Percentiles rank a stretch among this genome's conserved stretches.
Evolutionary conservation across 1,140 invertebrate species (phyloP).

Genomic region (Charaxes varanes): DNA sequence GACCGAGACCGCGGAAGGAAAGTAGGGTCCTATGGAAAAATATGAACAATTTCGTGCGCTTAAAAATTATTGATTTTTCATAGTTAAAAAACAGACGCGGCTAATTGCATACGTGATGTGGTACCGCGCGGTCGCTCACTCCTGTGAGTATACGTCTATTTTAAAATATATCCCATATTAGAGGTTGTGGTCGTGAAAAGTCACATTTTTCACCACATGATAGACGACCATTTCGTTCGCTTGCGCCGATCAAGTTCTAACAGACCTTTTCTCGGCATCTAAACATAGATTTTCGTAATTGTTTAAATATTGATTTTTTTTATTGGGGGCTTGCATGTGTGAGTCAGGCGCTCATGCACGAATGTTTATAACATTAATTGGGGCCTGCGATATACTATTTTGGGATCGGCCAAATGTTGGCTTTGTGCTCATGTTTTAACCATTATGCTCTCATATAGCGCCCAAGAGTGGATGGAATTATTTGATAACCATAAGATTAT

Average conservation of each 20-base stretch:
- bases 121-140: conserved; percentile 25
- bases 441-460: conserved; percentile 29
- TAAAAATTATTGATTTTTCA: conserved; percentile 71
- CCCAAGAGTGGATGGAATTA: conserved; percentile 14
- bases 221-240: conserved; percentile 40
- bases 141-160: conserved; percentile 46
- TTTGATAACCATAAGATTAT: conserved; percentile 12
- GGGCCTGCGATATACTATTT: conserved; percentile 34
- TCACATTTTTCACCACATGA: conserved; percentile 57
- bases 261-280: conserved; percentile 19
- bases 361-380: conserved; percentile 57
- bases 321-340: conserved; percentile 33
- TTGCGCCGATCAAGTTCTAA: conserved; percentile 21
- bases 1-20: conserved; percentile 49
- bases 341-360: conserved; percentile 28
- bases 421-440: conserved; percentile 42
- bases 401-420: conserved; percentile 55
- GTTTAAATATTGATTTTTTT: conserved; percentile 68
- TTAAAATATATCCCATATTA: conserved; percentile 42
- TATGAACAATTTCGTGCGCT: conserved; percentile 65
- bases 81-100: conserved; percentile 48
- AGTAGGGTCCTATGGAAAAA: conserved; percentile 57
- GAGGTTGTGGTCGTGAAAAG: conserved; percentile 49
- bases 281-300: conserved; percentile 38
- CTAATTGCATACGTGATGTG: conserved; percentile 57